Evolutionary conservation across 1,140 invertebrate species (phyloP), one percentile per base, ranked within the genome.

Genomic region (Sycobia sp.): DNA sequence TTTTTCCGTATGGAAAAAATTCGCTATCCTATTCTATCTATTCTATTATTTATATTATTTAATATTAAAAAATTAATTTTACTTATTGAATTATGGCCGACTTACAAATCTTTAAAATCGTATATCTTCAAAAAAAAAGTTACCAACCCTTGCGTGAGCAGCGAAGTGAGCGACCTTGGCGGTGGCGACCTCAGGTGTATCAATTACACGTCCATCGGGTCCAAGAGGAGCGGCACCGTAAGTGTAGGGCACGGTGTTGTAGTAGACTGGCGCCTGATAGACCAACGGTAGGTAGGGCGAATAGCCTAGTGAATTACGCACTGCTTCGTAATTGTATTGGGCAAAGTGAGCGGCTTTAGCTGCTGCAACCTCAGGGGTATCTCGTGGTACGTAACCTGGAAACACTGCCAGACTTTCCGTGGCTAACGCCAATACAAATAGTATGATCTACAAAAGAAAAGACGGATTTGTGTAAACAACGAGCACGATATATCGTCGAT

Each of bases 121-220:
- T n/a, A n/a, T n/a, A n/a, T n/a, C n/a, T n/a, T n/a, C n/a, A n/a
- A n/a, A n/a, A n/a, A n/a, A n/a, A n/a, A n/a, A n/a, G n/a, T n/a
- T 32, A 65, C 59, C 8, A 50, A 61, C 83, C 14, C 83, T 80
- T 41, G 83, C 78, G 71, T 86, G 64, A 32, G 86, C 84, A 11
- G 84, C 83, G 53, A 83, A 77, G 70, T 88, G 86, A 5, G 83
- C 83, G 22, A 83, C 82, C 69, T 85, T 86, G n/a, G 86, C 80
- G 49, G 85, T 83, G 51, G 84, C 83, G 0, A 88, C 86, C 73
- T 87, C 87, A 49, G 85, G 84, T 8, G 86, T 87, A 38, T 88
- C 86, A 0, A 86, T 79, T 43, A 88, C 85, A 56, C 84, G 83
- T 47, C 86, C 86, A 67, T 86, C 84, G 7, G 85, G 83, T 20